A percentile compares a stretch with the other conserved stretches of the same genome.
These are phyloP conservation scores for Pipistrellus pygmaeus DNA, from an alignment of 2,797 vertebrate genomes.

Conservation along the genomic window DNA sequence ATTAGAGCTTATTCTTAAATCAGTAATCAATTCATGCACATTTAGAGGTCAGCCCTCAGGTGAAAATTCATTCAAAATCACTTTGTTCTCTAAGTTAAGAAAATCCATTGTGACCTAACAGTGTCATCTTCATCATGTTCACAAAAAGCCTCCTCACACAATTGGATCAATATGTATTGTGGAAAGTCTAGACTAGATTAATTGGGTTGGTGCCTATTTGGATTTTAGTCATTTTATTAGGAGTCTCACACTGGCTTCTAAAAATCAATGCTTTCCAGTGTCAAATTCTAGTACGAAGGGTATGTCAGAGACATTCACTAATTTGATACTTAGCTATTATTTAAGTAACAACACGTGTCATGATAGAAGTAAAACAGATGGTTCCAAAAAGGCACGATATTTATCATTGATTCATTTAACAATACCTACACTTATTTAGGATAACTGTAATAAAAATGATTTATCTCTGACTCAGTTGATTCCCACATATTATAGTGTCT, in stretches of 20 bases:
- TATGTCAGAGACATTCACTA: neutral
- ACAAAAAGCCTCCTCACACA: slow-evolving; percentile 38
- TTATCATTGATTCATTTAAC: neutral
- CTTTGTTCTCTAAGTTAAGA: slow-evolving; percentile 45
- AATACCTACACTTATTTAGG: neutral
- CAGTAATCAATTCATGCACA: slow-evolving; percentile 40
- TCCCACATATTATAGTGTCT: neutral
- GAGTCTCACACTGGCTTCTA: slow-evolving; percentile 50
- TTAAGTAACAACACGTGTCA: slow-evolving; percentile 23
- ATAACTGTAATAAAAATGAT: neutral
- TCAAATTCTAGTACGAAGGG: neutral
- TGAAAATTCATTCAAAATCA: slow-evolving; percentile 59
- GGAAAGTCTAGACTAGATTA: slow-evolving; percentile 61
- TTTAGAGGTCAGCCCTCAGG: slow-evolving; percentile 53
- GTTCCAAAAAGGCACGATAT: neutral
- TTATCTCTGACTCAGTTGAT: neutral
- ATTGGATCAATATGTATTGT: slow-evolving; percentile 46
- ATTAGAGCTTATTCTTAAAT: slow-evolving; percentile 60
- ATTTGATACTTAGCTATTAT: neutral
- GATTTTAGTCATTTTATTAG: slow-evolving; percentile 61
- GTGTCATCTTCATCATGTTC: neutral
- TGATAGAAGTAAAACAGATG: neutral
- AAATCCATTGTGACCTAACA: slow-evolving; percentile 55
- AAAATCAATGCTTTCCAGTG: neutral
- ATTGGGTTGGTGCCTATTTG: slow-evolving; percentile 58